Conservation (phyloP, 2,113 vertebrate species). For the Coptodon rendalli region DNA sequence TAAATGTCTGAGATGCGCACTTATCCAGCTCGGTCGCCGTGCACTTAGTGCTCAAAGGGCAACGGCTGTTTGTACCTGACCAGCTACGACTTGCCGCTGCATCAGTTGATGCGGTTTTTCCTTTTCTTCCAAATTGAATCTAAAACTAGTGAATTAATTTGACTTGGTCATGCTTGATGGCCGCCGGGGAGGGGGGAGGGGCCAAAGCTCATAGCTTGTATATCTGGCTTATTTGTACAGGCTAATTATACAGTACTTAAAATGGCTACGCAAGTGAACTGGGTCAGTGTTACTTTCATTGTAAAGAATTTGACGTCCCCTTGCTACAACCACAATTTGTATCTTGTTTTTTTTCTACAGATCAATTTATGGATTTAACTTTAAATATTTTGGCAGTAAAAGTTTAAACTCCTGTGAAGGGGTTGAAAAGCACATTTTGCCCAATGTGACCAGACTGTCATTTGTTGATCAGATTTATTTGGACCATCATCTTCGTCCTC, state of each 20-base stretch:
- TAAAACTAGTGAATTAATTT: neutral
- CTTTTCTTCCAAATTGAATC: neutral
- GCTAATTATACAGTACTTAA: neutral
- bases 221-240: neutral
- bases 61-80: conserved; percentile 31
- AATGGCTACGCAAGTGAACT: neutral
- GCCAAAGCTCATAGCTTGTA: neutral
- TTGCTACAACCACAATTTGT: neutral
- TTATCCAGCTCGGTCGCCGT: conserved; percentile 13
- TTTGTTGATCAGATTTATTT: conserved; percentile 17
- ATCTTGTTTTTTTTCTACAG: neutral
- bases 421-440: conserved; percentile 56
- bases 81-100: neutral
- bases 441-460: neutral
- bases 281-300: conserved; percentile 26
- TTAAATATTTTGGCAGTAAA: conserved; percentile 38
- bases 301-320: conserved; percentile 11
- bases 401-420: conserved; percentile 5
- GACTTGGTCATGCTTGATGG: neutral
- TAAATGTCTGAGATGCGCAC: conserved; percentile 3
- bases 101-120: conserved; percentile 12
- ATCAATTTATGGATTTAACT: conserved; percentile 4
- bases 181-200: neutral
- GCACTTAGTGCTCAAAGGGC: conserved; percentile 52
- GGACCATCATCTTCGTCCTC: neutral